Evolutionary conservation across 1,140 invertebrate genomes (phyloP), one percentile per base, ranked within the genome.

Genomic region (Cryptotermes secundus): DNA sequence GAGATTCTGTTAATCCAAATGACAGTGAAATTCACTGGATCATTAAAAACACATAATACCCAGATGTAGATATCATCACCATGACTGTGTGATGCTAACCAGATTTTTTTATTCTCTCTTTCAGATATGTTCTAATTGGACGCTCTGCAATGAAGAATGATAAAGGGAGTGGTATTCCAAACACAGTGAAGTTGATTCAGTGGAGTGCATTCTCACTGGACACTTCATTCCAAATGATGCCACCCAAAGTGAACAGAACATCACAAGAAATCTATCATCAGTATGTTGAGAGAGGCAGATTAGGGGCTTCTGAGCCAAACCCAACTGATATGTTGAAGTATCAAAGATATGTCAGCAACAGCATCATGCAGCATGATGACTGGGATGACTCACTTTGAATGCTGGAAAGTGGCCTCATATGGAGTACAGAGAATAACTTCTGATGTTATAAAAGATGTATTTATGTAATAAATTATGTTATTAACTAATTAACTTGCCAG

Each of bases 211-310:
- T 92, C 86, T 89, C 89, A 34, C 87, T 90, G 84, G 92, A 93
- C 87, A 89, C 89, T 83, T 88, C 89, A 0, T 89, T 88, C 85
- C 85, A 92, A 89, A 92, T 92, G 86, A 89, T 87, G 88, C 91
- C 94, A 26, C 95, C 94, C 2, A 92, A 89, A 12, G 93, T 96
- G 26, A 92, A 91, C 35, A 90, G 91, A 83, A 87, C 91, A 22
- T 92, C 92, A 86, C 89, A 91, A 83, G 92, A 92, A 86, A 92
- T 96, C 85, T 96, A 96, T 88, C 90, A 92, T 31, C 91, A 94
- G 81, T 96, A 95, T 86, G 90, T 95, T 16, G 89, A 91, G 79
- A 87, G 87, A 83, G 89, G 88, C 26, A 84, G 84, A 34, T 85
- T 88, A 81, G 92, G 92, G 6, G 90, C 91, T 82, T 89, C 87